Evolutionary conservation across 2,113 vertebrate species (phyloP).

Genomic region (Natator depressus): DNA sequence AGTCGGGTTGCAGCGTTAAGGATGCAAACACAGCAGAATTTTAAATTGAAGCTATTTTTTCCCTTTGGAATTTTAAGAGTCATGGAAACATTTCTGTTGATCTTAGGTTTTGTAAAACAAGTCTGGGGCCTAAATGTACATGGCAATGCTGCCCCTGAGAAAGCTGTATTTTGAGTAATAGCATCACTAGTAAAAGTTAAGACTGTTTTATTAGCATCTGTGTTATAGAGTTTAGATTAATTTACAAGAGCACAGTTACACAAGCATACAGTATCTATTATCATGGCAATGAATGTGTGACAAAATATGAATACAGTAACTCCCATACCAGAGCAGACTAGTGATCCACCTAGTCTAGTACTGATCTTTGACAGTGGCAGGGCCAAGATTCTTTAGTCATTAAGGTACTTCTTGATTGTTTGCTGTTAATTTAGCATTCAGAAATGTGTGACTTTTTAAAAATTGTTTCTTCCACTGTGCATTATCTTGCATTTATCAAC

Average conservation of each 20-base stretch:
- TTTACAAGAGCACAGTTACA: neutral
- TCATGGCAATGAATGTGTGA: neutral
- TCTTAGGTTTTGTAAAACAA: neutral
- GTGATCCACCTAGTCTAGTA: fast-evolving
- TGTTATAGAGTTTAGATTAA: neutral
- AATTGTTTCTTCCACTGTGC: neutral
- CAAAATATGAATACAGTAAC: neutral
- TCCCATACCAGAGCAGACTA: neutral
- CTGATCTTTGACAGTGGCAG: neutral
- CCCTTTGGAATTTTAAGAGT: neutral
- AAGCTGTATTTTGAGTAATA: neutral
- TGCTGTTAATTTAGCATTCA: neutral
- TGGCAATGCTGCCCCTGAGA: neutral
- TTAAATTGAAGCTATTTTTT: neutral
- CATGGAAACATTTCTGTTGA: neutral
- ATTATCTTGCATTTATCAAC: neutral
- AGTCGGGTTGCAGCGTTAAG: neutral
- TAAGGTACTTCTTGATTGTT: neutral
- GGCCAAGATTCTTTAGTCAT: neutral
- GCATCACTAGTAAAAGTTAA: neutral
- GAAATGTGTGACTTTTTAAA: neutral
- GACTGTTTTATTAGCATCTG: neutral
- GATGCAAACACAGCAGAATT: neutral
- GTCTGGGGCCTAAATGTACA: neutral
- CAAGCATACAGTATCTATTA: neutral